These are phyloP conservation scores for Caiman crocodilus DNA, from an alignment of 2,797 vertebrate genomes.

Conservation along the genomic window DNA sequence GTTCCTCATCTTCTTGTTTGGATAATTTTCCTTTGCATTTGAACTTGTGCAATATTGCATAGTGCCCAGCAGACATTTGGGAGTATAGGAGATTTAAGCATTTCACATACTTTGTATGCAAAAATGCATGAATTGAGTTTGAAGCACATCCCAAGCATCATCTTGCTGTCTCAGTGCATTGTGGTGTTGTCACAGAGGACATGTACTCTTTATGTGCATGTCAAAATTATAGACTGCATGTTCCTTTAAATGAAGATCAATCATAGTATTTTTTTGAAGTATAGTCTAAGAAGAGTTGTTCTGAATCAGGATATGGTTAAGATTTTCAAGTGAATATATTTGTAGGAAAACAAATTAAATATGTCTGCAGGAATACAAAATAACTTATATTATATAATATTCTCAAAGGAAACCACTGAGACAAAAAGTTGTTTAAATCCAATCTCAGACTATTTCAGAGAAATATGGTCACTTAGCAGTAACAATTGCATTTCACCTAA, in stretches of 20 bases:
- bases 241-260: background rate
- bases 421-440: background rate
- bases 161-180: background rate
- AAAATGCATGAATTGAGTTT: background rate
- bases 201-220: background rate
- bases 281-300: background rate
- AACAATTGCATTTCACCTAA: background rate
- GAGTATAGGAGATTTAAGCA: background rate
- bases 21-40: background rate
- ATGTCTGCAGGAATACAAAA: background rate
- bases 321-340: background rate
- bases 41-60: accelerated
- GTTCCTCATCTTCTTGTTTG: background rate
- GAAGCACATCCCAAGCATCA: background rate
- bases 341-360: background rate
- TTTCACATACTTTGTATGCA: background rate
- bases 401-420: background rate
- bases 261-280: background rate
- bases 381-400: background rate
- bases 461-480: background rate
- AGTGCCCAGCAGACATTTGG: background rate
- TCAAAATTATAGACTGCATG: accelerated
- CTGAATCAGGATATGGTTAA: background rate
- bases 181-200: accelerated
- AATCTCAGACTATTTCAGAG: background rate